Percentiles rank a stretch among this genome's conserved stretches.
Conservation (phyloP, 2,888 invertebrate species). For the Leptura quadrifasciata region DNA sequence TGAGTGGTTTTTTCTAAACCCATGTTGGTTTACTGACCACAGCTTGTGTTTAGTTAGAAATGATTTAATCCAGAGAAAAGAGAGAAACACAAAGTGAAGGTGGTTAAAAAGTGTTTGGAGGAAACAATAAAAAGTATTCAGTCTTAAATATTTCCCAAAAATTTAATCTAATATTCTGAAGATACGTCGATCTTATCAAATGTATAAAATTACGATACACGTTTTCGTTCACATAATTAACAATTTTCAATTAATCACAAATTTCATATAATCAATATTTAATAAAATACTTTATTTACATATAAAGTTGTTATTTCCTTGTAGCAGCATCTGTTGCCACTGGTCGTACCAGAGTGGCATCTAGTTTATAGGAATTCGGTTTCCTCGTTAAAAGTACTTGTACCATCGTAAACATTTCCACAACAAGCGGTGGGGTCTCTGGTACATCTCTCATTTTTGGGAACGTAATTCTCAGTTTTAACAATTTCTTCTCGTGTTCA, state of each 20-base stretch:
- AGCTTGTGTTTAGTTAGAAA: too few species aligned
- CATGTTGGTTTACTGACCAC: too few species aligned
- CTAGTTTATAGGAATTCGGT: slow-evolving; percentile 66
- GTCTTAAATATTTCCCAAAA: slow-evolving; percentile 23
- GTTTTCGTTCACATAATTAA: background rate
- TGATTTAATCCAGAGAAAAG: too few species aligned
- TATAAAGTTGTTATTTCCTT: slow-evolving; percentile 21
- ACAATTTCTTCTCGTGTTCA: slow-evolving; percentile 56
- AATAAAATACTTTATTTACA: background rate
- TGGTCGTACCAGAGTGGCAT: slow-evolving; percentile 67
- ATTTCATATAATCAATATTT: background rate
- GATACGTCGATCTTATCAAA: slow-evolving; percentile 14
- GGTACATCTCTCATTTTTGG: slow-evolving; percentile 58
- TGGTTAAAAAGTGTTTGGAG: too few species aligned
- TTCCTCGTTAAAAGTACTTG: slow-evolving; percentile 64
- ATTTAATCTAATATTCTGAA: slow-evolving; percentile 7
- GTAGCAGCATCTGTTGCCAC: slow-evolving; percentile 37
- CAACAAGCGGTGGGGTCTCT: slow-evolving; percentile 50
- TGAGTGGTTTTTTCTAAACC: too few species aligned
- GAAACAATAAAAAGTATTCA: background rate
- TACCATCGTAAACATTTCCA: slow-evolving; percentile 69
- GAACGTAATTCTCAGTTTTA: slow-evolving; percentile 62
- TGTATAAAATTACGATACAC: slow-evolving; percentile 27
- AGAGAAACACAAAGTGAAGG: too few species aligned
- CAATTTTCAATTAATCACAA: background rate